phyloP scores from a whole-genome alignment of 1,140 invertebrate species.

The Laupala kohalensis region DNA sequence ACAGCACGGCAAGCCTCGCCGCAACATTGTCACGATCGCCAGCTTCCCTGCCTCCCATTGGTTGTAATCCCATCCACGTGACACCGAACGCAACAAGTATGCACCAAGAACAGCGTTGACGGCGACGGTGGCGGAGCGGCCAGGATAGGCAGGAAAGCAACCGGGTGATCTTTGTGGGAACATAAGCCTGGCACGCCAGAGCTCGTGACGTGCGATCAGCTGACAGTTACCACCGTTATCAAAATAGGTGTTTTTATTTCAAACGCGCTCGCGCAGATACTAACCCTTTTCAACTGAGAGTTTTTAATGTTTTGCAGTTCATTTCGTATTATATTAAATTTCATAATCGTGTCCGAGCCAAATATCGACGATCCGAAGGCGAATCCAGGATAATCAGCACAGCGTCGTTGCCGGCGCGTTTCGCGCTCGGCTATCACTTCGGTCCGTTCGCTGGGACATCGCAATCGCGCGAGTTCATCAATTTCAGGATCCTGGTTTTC shows the following conservation, averaged over 20 bases:
- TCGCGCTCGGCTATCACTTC: constrained; percentile 77
- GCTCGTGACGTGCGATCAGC: background rate
- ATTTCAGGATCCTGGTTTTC: constrained; percentile 56
- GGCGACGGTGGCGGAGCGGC: background rate
- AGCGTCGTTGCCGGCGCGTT: constrained; percentile 48
- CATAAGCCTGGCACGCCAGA: background rate
- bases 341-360: constrained; percentile 94
- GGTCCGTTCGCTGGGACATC: constrained; percentile 75
- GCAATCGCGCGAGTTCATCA: constrained; percentile 60
- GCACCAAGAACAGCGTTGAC: background rate
- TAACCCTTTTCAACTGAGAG: constrained; percentile 91
- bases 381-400: constrained; percentile 81
- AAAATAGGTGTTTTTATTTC: background rate
- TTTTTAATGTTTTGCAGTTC: constrained; percentile 95
- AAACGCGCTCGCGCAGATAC: constrained; percentile 26
- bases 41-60: background rate
- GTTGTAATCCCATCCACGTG: background rate
- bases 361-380: constrained; percentile 84
- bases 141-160: background rate
- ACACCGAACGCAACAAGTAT: background rate
- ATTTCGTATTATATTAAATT: constrained; percentile 90
- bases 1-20: background rate
- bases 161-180: background rate
- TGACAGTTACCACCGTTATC: background rate
- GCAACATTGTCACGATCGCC: too few species aligned